Conservation (phyloP, 2,797 vertebrate genomes). For the Molossus molossus region DNA sequence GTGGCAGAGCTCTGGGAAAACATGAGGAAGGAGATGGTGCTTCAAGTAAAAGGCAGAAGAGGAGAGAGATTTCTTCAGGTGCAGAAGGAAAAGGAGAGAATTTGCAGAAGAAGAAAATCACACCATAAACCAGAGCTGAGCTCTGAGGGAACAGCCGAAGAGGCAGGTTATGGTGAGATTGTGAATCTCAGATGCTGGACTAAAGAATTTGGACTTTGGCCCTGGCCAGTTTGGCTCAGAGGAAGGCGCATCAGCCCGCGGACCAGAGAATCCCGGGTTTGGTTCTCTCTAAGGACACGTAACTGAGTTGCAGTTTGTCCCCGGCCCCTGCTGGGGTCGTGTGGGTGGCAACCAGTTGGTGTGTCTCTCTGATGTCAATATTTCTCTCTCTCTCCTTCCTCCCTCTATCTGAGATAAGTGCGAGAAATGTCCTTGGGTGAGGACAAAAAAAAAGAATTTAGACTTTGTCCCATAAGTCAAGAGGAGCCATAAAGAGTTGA, state of each 20-base stretch:
- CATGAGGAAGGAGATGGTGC: not conserved
- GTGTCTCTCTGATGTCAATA: too few relatives aligned
- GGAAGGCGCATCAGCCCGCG: too few relatives aligned
- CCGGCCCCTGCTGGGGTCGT: too few relatives aligned
- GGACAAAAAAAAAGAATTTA: not conserved
- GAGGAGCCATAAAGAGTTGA: not conserved
- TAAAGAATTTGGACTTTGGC: not conserved
- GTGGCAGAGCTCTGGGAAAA: not conserved
- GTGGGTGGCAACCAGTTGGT: too few relatives aligned
- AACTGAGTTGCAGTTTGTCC: too few relatives aligned
- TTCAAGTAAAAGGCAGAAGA: constrained; percentile 26
- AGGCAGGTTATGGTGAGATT: not conserved
- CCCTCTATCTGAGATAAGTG: too few relatives aligned
- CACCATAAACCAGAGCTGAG: not conserved
- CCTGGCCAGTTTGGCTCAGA: too few relatives aligned
- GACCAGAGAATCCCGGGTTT: too few relatives aligned
- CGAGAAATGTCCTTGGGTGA: too few relatives aligned
- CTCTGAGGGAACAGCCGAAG: fast-evolving
- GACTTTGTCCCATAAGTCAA: not conserved
- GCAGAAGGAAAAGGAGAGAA: constrained; percentile 29
- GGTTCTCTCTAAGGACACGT: too few relatives aligned
- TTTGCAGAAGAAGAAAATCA: not conserved
- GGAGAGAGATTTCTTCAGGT: not conserved
- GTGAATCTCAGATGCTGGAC: not conserved
- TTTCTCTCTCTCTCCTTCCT: too few relatives aligned